Evolutionary conservation across 2,797 vertebrate genomes (phyloP).

Genomic region (Parauchenoglanis punctatus): DNA sequence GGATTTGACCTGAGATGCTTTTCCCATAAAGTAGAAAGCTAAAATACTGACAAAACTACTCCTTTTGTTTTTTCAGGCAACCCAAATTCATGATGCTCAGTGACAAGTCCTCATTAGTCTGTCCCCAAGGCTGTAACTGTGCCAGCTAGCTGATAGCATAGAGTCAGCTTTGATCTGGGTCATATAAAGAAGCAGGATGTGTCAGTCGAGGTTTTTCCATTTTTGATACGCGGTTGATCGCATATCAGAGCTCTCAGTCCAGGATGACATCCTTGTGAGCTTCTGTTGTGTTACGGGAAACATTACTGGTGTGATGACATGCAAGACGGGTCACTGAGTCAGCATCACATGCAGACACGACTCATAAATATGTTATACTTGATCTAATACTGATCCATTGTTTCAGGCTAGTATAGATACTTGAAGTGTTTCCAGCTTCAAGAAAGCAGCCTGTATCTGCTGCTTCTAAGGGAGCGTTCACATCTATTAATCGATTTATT

Average conservation of each 20-base stretch:
- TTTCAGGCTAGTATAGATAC: neutral
- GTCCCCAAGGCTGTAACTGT: neutral
- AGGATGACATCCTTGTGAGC: neutral
- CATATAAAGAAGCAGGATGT: neutral
- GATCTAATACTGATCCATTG: neutral
- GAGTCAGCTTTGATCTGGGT: neutral
- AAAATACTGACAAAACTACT: neutral
- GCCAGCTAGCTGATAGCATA: neutral
- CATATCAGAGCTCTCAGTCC: neutral
- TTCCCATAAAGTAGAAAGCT: neutral
- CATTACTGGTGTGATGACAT: neutral
- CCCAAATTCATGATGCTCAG: neutral
- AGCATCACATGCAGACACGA: neutral
- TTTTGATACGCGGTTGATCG: neutral
- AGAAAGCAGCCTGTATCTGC: neutral
- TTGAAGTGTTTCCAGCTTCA: neutral
- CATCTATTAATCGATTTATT: neutral
- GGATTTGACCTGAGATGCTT: neutral
- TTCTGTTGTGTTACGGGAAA: neutral
- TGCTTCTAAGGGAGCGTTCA: neutral
- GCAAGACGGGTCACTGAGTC: neutral
- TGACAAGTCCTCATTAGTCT: neutral
- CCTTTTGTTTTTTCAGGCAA: neutral
- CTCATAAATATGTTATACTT: neutral
- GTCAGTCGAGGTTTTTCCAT: neutral